A percentile compares a stretch with the other conserved stretches of the same genome.
Evolutionary conservation across 1,140 invertebrate species (phyloP).

Genomic region (Pseudomyrmex pallidus): DNA sequence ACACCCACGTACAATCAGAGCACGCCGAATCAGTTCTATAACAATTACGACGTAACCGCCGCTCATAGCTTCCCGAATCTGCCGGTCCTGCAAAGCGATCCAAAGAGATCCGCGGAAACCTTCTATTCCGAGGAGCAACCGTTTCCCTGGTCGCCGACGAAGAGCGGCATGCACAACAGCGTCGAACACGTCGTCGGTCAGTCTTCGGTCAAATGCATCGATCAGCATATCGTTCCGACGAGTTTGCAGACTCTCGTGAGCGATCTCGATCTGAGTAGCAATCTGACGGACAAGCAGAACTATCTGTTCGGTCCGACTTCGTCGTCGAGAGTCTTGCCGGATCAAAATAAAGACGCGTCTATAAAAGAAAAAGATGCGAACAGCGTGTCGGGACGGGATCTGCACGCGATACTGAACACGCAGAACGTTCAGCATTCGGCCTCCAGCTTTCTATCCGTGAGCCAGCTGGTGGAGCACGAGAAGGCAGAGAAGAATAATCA

Average conservation of each 20-base stretch:
- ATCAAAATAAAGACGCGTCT: slow-evolving; percentile 73
- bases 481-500: slow-evolving; percentile 83
- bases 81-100: slow-evolving; percentile 78
- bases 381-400: slow-evolving; percentile 73
- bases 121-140: slow-evolving; percentile 85
- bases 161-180: slow-evolving; percentile 82
- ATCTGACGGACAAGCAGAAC: slow-evolving; percentile 82
- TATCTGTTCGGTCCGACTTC: slow-evolving; percentile 79
- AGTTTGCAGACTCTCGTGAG: slow-evolving; percentile 87
- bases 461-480: slow-evolving; percentile 88
- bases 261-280: slow-evolving; percentile 86
- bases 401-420: slow-evolving; percentile 78
- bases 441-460: slow-evolving; percentile 87
- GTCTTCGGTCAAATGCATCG: slow-evolving; percentile 78
- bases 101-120: slow-evolving; percentile 77
- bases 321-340: slow-evolving; percentile 68
- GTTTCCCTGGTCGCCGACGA: slow-evolving; percentile 87
- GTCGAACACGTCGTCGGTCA: slow-evolving; percentile 74
- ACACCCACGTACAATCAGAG: slow-evolving; percentile 82
- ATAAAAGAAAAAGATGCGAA: slow-evolving; percentile 80
- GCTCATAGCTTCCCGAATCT: slow-evolving; percentile 82
- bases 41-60: slow-evolving; percentile 82
- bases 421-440: slow-evolving; percentile 78
- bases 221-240: slow-evolving; percentile 84
- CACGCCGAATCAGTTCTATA: slow-evolving; percentile 83